These are phyloP conservation scores for Cataglyphis hispanica DNA, from an alignment of 1,140 invertebrate genomes.

Conservation along the genomic window DNA sequence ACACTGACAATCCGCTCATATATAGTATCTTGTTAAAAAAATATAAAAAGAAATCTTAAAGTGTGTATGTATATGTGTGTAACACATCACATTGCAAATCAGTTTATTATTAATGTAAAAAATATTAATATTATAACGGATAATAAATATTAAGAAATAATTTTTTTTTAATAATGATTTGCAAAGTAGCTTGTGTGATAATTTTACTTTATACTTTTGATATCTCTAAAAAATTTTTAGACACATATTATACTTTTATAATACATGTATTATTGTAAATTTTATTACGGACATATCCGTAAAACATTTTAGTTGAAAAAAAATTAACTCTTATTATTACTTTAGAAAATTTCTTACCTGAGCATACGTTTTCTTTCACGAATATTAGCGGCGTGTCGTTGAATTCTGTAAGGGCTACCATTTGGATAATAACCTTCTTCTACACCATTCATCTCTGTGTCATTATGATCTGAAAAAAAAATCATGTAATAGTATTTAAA, in stretches of 20 bases:
- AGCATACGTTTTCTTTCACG: constrained; percentile 98
- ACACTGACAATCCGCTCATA: constrained; percentile 79
- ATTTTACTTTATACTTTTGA: neutral
- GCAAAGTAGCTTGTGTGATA: neutral
- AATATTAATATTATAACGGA: neutral
- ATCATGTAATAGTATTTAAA: constrained; percentile 9
- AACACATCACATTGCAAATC: neutral
- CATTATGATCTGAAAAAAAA: constrained; percentile 81
- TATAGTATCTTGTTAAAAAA: neutral
- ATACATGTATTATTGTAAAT: neutral
- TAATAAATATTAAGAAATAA: neutral
- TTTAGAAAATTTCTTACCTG: constrained; percentile 90
- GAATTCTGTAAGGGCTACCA: constrained; percentile 94
- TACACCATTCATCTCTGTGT: constrained; percentile 83
- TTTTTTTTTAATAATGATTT: neutral
- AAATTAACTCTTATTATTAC: neutral
- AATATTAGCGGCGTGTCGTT: constrained; percentile 96
- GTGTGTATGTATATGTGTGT: neutral
- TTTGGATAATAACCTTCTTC: constrained; percentile 88
- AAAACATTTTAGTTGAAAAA: neutral
- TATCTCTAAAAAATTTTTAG: neutral
- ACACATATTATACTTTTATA: neutral
- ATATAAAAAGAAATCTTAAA: neutral
- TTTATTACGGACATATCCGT: too few species aligned
- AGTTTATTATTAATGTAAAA: neutral